phyloP scores from a whole-genome alignment of 1,140 invertebrate genomes.

The Halyomorpha halys region DNA sequence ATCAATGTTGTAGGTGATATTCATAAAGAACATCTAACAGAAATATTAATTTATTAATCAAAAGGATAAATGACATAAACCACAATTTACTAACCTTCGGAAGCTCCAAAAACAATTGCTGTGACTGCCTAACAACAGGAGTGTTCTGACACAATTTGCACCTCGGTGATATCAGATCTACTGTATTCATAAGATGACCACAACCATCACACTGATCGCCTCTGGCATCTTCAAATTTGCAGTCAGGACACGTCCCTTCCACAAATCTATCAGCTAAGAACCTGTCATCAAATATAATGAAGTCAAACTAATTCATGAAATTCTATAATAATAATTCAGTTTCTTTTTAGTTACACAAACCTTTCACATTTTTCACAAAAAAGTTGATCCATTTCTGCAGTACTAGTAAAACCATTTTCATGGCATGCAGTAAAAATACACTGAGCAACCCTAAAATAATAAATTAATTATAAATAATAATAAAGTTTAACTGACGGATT shows the following conservation, averaged over 20 bases:
- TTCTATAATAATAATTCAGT: no score
- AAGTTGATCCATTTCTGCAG: slow-evolving; percentile 82
- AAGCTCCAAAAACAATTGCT: slow-evolving; percentile 89
- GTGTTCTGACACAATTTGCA: slow-evolving; percentile 81
- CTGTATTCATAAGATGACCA: slow-evolving; percentile 90
- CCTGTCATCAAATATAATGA: slow-evolving; percentile 29
- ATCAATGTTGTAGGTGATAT: no score
- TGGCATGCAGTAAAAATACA: slow-evolving; percentile 78
- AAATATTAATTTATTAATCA: no score
- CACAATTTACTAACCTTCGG: slow-evolving; percentile 62
- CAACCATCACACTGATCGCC: slow-evolving; percentile 99
- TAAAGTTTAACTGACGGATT: not conserved
- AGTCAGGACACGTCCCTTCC: slow-evolving; percentile 93
- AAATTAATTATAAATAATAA: slow-evolving; percentile 19
- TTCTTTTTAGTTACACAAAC: slow-evolving; percentile 34
- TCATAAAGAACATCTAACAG: no score
- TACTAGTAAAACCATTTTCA: slow-evolving; percentile 71
- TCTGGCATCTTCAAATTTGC: slow-evolving; percentile 83
- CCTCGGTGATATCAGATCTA: slow-evolving; percentile 76
- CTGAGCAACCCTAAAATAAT: slow-evolving; percentile 60
- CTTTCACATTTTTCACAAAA: slow-evolving; percentile 80
- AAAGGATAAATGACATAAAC: no score
- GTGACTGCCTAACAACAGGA: slow-evolving; percentile 65
- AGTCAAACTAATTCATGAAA: not conserved
- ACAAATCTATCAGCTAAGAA: slow-evolving; percentile 79